Evolutionary conservation across 2,113 vertebrate species (phyloP), one percentile per base, ranked within the genome.

Genomic region (Lepisosteus oculatus): DNA sequence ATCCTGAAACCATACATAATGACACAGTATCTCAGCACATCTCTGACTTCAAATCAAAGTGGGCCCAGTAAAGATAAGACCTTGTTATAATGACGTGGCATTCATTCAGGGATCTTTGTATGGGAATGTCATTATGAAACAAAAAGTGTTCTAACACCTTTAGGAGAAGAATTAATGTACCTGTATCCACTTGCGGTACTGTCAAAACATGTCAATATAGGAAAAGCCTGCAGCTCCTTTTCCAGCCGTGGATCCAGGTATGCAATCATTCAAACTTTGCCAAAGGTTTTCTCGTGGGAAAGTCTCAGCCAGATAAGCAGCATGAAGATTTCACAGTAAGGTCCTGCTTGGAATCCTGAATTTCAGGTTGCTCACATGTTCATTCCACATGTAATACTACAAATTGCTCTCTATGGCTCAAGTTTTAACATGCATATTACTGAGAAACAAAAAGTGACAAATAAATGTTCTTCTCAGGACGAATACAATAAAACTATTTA

Each of bases 241-340:
- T 13, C 44, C 41, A 55, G 47, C 12, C 47, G 13, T 41, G 17
- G 47, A 54, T 64, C 17, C 45, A 64, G 43, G 17, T 42, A 66
- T 55, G 45, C 29, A 72, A n/a, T 43, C 62, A 65, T 42, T 65
- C 42, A 65, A 83, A 74, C 68, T 71, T 77, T 88, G 84, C 73
- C 84, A 85, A 80, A 85, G 57, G 64, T 0, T 85, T 76, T 81
- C 73, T 76, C 71, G 77, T 2, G 69, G 42, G 66, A 81, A 79
- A 75, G 69, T 63, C 0, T 61, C n/a, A 69, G 78, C 72, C 57
- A 68, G 0, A 41, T 68, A 29, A 17, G 6, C 0, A 65, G 13
- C 8, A 61, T 29, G 3, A 14, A 61, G 5, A 29, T 72, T 65
- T 68, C 65, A 71, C 15, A 67, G 0, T 0, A 4, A 47, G n/a